These are phyloP conservation scores for Agonopterix subpropinquella DNA, from an alignment of 2,888 invertebrate genomes.

Conservation along the genomic window DNA sequence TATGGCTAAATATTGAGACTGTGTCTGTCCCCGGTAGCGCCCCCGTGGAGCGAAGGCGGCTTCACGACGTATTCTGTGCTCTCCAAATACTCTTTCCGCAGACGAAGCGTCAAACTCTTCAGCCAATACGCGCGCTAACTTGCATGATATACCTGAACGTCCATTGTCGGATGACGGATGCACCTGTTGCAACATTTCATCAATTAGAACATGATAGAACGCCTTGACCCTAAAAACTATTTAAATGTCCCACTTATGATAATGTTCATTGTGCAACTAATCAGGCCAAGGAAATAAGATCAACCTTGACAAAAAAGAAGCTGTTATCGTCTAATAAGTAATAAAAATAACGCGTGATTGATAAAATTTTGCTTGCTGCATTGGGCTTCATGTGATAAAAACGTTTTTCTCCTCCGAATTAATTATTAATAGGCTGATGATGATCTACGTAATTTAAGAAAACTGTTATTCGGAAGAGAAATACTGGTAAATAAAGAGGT, in stretches of 20 bases:
- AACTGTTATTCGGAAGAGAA: too few relatives aligned
- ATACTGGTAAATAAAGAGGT: too few relatives aligned
- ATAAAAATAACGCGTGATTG: conserved; percentile 8
- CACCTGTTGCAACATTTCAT: conserved; percentile 31
- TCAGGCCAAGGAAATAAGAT: conserved; percentile 44
- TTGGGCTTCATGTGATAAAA: too few relatives aligned
- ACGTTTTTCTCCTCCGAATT: too few relatives aligned
- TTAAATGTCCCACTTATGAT: conserved; percentile 36
- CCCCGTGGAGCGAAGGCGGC: conserved; percentile 40
- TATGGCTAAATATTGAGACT: conserved; percentile 86
- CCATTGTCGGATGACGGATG: conserved; percentile 17
- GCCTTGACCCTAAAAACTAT: conserved; percentile 33
- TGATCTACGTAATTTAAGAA: too few relatives aligned
- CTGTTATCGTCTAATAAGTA: conserved; percentile 35
- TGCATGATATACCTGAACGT: conserved; percentile 27
- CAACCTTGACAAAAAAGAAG: conserved; percentile 48
- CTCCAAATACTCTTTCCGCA: conserved; percentile 9
- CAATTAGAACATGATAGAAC: conserved; percentile 2
- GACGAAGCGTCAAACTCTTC: conserved; percentile 4
- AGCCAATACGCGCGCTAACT: conserved; percentile 14
- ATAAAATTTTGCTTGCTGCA: conserved; percentile 9
- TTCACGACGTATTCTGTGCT: conserved; percentile 37
- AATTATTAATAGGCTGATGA: too few relatives aligned
- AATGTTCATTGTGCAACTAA: conserved; percentile 45
- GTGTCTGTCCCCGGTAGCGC: conserved; percentile 84